Conservation (phyloP, 1,140 invertebrate species). For the Apis cerana region DNA sequence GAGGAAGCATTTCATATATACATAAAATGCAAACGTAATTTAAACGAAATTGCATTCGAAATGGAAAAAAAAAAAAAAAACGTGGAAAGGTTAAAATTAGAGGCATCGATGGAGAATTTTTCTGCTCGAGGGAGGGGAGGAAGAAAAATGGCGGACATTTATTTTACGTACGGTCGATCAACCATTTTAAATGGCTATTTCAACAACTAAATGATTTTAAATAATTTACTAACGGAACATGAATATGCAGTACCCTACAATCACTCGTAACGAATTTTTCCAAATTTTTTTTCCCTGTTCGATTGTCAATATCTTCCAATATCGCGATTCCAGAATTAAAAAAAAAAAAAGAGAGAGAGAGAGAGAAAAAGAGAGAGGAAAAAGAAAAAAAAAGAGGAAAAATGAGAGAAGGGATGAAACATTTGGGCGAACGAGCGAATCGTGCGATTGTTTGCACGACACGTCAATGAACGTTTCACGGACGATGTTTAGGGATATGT, state of each 20-base stretch:
- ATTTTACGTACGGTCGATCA: conserved; percentile 2
- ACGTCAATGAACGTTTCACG: conserved; percentile 21
- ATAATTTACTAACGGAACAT: conserved; percentile 23
- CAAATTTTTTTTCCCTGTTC: conserved; percentile 7
- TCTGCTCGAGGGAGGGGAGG: neutral
- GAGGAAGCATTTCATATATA: no score
- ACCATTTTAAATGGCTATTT: conserved; percentile 21
- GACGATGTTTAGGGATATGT: conserved; percentile 36
- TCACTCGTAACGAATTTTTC: conserved; percentile 15
- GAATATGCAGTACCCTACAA: conserved; percentile 19
- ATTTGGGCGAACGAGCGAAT: conserved; percentile 3
- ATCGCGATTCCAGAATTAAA: neutral
- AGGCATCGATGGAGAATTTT: neutral
- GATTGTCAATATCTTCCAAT: conserved; percentile 15
- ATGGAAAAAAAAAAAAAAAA: no score
- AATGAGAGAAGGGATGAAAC: neutral
- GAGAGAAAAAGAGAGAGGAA: neutral
- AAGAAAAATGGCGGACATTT: neutral
- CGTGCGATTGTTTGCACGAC: conserved; percentile 9
- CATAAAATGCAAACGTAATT: neutral
- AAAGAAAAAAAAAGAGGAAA: neutral
- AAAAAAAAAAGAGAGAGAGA: neutral
- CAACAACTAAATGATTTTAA: conserved; percentile 25
- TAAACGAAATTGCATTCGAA: neutral
- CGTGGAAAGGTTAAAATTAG: neutral